Conservation (phyloP, 2,113 vertebrate genomes). For the Brienomyrus longianalis region DNA sequence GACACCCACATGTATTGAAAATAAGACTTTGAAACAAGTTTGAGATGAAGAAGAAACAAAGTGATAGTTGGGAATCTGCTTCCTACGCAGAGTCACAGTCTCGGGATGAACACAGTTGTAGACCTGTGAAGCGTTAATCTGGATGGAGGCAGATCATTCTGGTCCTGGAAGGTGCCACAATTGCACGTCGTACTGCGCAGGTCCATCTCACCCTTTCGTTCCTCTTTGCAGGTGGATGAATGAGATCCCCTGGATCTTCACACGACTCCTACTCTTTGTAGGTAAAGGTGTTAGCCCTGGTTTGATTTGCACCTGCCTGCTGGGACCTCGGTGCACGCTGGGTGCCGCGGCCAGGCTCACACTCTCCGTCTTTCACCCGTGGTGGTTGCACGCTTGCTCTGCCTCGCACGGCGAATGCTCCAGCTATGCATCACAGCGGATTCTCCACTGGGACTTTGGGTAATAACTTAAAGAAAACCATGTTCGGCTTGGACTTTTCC, state of each 20-base stretch:
- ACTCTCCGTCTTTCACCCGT: not conserved
- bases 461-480: conserved; percentile 71
- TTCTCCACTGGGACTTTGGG: conserved; percentile 71
- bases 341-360: not conserved
- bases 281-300: not conserved
- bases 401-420: conserved; percentile 48
- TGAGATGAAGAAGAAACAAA: not conserved
- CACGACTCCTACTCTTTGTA: not conserved
- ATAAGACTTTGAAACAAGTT: not conserved
- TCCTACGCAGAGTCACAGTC: not conserved
- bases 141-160: not conserved
- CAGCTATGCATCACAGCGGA: conserved; percentile 67
- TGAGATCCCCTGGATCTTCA: not conserved
- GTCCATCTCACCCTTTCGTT: not conserved
- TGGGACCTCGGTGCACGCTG: not conserved
- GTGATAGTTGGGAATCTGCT: not conserved
- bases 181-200: not conserved
- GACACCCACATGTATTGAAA: not conserved
- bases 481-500: conserved; percentile 58
- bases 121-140: not conserved
- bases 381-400: conserved; percentile 41
- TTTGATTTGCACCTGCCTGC: not conserved
- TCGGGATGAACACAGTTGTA: not conserved
- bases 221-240: not conserved
- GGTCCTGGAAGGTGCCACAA: not conserved